Conservation (phyloP, 2,797 vertebrate genomes). For the Hybognathus amarus region DNA sequence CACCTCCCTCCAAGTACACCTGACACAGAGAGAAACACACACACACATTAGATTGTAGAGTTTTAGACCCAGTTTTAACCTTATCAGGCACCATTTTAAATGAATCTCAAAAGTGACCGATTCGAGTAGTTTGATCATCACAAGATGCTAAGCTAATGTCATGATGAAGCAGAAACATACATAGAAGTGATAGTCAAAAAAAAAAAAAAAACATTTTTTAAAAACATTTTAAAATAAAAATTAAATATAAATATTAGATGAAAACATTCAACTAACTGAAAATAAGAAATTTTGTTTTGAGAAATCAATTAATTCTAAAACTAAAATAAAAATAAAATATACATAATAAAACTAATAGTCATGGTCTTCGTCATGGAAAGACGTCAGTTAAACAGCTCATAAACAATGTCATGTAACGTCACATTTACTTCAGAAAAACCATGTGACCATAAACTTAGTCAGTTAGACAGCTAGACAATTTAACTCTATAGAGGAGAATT, state of each 20-base stretch:
- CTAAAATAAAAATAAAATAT: not conserved
- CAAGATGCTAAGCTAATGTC: not conserved
- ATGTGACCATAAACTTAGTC: too few relatives aligned
- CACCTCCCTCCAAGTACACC: slow-evolving; percentile 97
- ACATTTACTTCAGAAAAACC: too few relatives aligned
- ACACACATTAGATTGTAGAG: not conserved
- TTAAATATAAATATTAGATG: not conserved
- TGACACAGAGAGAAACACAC: slow-evolving; percentile 59
- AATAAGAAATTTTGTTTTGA: not conserved
- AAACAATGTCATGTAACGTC: too few relatives aligned
- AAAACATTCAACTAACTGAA: not conserved
- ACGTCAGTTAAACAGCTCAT: too few relatives aligned
- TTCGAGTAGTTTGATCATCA: not conserved
- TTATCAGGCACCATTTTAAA: not conserved
- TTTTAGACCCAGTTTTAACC: not conserved
- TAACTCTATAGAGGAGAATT: too few relatives aligned
- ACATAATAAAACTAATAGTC: not conserved
- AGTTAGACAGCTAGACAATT: too few relatives aligned
- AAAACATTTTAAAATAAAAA: not conserved
- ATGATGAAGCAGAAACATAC: not conserved
- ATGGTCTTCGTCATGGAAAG: too few relatives aligned
- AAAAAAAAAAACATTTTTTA: too few relatives aligned
- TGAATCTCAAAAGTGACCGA: not conserved
- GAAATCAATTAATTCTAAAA: not conserved
- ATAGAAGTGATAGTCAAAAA: not conserved